Evolutionary conservation across 2,797 vertebrate genomes (phyloP).

Genomic region (Neosilurus hyrtlii): DNA sequence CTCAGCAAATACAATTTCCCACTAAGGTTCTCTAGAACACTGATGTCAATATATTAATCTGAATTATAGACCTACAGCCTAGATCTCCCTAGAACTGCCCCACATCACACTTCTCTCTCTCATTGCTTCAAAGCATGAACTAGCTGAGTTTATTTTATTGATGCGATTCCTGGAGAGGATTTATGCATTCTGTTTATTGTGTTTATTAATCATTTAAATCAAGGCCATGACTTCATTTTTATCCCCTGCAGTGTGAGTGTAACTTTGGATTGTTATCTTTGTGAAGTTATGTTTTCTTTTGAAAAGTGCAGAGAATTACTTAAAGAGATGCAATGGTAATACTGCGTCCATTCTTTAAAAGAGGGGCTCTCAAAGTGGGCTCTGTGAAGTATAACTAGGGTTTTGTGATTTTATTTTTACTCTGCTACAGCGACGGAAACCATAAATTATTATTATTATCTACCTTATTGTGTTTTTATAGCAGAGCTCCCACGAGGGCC

Average conservation of each 20-base stretch:
- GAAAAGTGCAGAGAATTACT: not conserved
- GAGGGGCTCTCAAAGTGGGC: not conserved
- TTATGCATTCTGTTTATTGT: slow-evolving; percentile 60
- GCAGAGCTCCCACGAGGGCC: too few species aligned
- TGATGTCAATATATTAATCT: slow-evolving; percentile 38
- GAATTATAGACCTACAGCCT: slow-evolving; percentile 30
- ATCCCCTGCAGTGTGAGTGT: slow-evolving; percentile 57
- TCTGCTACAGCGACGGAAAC: too few species aligned
- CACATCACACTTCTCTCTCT: slow-evolving; percentile 39
- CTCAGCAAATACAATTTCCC: slow-evolving; percentile 38
- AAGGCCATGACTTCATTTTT: slow-evolving; percentile 55
- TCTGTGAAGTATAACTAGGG: not conserved
- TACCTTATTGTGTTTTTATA: too few species aligned
- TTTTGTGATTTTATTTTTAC: not conserved
- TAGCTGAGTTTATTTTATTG: slow-evolving; percentile 60
- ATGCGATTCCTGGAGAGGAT: slow-evolving; percentile 58
- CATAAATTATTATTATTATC: too few species aligned
- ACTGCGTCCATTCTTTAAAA: not conserved
- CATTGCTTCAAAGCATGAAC: slow-evolving; percentile 56
- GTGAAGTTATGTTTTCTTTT: slow-evolving; percentile 15
- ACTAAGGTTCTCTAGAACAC: slow-evolving; percentile 46
- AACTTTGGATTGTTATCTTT: slow-evolving; percentile 63
- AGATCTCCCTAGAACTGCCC: slow-evolving; percentile 30
- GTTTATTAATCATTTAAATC: slow-evolving; percentile 70
- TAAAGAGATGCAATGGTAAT: not conserved